phyloP scores from a whole-genome alignment of 2,797 vertebrate species.

The Gallinago nigripennis region DNA sequence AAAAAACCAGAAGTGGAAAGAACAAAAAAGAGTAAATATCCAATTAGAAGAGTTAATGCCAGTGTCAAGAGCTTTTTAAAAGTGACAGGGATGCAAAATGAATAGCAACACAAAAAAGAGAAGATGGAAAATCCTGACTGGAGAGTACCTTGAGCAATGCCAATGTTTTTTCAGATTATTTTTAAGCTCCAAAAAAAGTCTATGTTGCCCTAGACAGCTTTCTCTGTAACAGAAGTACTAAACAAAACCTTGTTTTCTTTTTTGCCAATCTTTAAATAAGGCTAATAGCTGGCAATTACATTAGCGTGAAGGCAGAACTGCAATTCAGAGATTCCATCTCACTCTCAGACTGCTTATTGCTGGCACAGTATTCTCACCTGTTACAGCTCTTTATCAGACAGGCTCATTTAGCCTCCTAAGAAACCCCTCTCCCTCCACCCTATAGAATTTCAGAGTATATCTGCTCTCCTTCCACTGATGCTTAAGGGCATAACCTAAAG shows the following conservation, averaged over 20 bases:
- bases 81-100: neutral
- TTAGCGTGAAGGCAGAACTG: neutral
- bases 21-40: neutral
- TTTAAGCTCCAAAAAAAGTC: neutral
- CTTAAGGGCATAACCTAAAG: neutral
- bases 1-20: neutral
- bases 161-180: neutral
- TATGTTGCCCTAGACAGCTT: neutral
- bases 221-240: neutral
- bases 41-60: neutral
- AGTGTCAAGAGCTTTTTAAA: neutral
- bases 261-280: neutral
- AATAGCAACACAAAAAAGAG: neutral
- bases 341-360: neutral
- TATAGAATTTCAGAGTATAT: neutral
- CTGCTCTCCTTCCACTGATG: neutral
- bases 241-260: neutral
- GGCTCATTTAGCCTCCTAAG: neutral
- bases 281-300: neutral
- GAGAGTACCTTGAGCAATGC: neutral
- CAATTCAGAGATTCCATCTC: neutral
- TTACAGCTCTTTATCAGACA: neutral
- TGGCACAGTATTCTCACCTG: neutral
- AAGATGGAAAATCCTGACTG: neutral
- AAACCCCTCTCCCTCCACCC: neutral